These are phyloP conservation scores for Chaetoderma sp. DNA, from an alignment of 2,888 invertebrate genomes.

Conservation along the genomic window DNA sequence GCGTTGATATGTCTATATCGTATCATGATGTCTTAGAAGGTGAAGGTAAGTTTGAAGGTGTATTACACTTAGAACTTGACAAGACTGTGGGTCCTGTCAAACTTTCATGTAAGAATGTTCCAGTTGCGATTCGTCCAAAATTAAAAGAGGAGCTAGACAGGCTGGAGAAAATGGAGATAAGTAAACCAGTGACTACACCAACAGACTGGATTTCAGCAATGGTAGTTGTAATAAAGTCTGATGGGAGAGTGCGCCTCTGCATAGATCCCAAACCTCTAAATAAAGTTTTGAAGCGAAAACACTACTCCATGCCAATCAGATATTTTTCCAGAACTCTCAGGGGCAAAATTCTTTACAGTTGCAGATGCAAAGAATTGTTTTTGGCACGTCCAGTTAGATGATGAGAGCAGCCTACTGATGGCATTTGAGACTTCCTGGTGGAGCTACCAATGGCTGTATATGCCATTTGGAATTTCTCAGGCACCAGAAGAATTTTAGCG, in stretches of 20 bases:
- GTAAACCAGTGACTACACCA: constrained; percentile 15
- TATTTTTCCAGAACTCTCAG: constrained; percentile 13
- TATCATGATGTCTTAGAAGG: constrained; percentile 9
- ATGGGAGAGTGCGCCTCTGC: constrained; percentile 24
- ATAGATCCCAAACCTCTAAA: constrained; percentile 35
- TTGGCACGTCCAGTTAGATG: constrained; percentile 29
- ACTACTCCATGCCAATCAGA: constrained; percentile 20
- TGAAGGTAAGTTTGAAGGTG: constrained; percentile 1
- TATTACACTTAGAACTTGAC: constrained; percentile 5
- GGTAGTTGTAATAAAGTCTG: constrained; percentile 23
- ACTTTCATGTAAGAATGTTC: background rate
- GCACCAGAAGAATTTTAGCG: constrained; percentile 39
- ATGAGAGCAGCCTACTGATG: constrained; percentile 29
- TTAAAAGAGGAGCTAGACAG: background rate
- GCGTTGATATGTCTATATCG: background rate
- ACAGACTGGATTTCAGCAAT: constrained; percentile 36
- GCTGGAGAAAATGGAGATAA: constrained; percentile 5
- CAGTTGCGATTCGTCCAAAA: background rate
- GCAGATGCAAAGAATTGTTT: constrained; percentile 28
- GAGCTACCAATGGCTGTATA: constrained; percentile 34
- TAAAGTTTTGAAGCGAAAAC: constrained; percentile 22
- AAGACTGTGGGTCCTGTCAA: background rate
- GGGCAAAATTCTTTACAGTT: constrained; percentile 7
- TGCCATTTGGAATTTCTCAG: constrained; percentile 39
- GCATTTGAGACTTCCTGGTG: constrained; percentile 40